A percentile compares a stretch with the other conserved stretches of the same genome.
Evolutionary conservation across 2,113 vertebrate genomes (phyloP).

Genomic region (Sus scrofa): T2T-Sscrofa CM000812.6:135815001-135815500

Average conservation of each 20-base stretch:
- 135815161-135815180: conserved; percentile 94
- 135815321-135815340: conserved; percentile 92
- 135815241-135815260: conserved; percentile 96
- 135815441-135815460: conserved; percentile 95
- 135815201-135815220: conserved; percentile 94
- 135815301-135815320: conserved; percentile 93
- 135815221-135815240: conserved; percentile 97
- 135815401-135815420: conserved; percentile 97
- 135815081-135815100: conserved; percentile 92
- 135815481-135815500: conserved; percentile 84
- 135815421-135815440: conserved; percentile 93
- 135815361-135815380: conserved; percentile 95
- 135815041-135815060: conserved; percentile 90
- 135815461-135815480: conserved; percentile 92
- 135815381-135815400: conserved; percentile 89
- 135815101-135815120: conserved; percentile 92
- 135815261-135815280: conserved; percentile 94
- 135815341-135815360: conserved; percentile 97
- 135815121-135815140: conserved; percentile 92
- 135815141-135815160: conserved; percentile 95
- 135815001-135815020: conserved; percentile 84
- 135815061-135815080: conserved; percentile 86
- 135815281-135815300: conserved; percentile 97
- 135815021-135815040: conserved; percentile 94
- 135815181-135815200: conserved; percentile 94